Conservation (phyloP, 2,888 invertebrate genomes). For the Plagodis pulveraria region DNA sequence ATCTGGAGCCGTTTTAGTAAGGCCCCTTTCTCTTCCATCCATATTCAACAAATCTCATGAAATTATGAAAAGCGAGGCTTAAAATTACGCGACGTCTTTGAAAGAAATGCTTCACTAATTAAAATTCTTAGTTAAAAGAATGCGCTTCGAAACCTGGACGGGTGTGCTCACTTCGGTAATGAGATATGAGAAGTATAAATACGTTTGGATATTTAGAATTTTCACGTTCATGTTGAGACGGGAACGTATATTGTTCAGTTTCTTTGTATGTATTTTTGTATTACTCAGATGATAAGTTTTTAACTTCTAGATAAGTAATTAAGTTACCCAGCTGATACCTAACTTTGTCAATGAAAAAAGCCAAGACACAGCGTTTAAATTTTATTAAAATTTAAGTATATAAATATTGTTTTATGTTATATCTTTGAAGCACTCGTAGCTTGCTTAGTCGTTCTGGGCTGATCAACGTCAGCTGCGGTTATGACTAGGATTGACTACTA, state of each 20-base stretch:
- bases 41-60: conserved; percentile 36
- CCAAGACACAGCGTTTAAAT: too few species aligned
- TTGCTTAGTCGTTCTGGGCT: too few species aligned
- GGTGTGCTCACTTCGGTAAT: conserved; percentile 34
- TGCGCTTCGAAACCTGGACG: conserved; percentile 37
- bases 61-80: conserved; percentile 40
- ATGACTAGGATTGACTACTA: too few species aligned
- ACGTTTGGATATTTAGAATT: conserved; percentile 19
- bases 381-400: too few species aligned
- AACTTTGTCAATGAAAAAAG: too few species aligned
- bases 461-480: too few species aligned
- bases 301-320: too few species aligned
- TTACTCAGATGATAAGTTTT: too few species aligned
- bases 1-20: conserved; percentile 13
- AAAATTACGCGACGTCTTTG: conserved; percentile 30
- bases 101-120: conserved; percentile 49
- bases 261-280: neutral
- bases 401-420: too few species aligned
- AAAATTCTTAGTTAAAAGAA: conserved; percentile 49
- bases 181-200: conserved; percentile 39
- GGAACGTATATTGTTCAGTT: neutral
- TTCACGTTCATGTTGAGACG: too few species aligned
- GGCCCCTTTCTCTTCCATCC: conserved; percentile 22
- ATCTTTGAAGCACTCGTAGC: too few species aligned
- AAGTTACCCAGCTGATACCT: too few species aligned